These are phyloP conservation scores for Ichneumon xanthorius DNA, from an alignment of 2,888 invertebrate genomes.

Conservation along the genomic window DNA sequence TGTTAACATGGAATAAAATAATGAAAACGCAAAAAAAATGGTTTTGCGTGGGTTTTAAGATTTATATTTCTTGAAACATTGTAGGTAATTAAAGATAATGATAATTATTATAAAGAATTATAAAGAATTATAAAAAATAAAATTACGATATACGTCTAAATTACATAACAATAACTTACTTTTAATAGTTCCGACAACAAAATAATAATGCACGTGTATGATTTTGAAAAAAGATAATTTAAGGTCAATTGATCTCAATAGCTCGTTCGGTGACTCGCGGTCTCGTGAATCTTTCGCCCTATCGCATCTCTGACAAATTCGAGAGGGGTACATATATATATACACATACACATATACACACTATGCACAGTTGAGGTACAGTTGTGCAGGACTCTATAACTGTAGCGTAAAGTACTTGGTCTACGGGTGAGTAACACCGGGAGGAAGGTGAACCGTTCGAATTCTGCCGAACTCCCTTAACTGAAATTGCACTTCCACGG, in stretches of 20 bases:
- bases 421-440: constrained; percentile 42
- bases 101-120: no score
- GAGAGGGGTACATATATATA: not conserved
- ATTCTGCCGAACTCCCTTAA: constrained; percentile 65
- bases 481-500: constrained; percentile 64
- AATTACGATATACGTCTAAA: no score
- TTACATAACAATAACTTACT: no score
- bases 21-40: not conserved
- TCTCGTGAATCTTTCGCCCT: constrained; percentile 9
- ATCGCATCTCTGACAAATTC: constrained; percentile 27
- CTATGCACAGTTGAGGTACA: constrained; percentile 11
- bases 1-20: not conserved
- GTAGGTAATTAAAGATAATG: no score
- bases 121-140: no score
- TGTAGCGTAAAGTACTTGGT: constrained; percentile 24
- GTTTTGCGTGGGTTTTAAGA: no score
- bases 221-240: not conserved
- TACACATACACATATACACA: not conserved
- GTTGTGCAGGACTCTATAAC: not conserved
- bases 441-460: constrained; percentile 51
- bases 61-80: no score
- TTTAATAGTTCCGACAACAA: no score
- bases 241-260: not conserved
- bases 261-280: not conserved
- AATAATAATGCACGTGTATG: no score